These are phyloP conservation scores for Varecia variegata DNA, from an alignment of 2,797 vertebrate species.

Conservation along the genomic window DNA sequence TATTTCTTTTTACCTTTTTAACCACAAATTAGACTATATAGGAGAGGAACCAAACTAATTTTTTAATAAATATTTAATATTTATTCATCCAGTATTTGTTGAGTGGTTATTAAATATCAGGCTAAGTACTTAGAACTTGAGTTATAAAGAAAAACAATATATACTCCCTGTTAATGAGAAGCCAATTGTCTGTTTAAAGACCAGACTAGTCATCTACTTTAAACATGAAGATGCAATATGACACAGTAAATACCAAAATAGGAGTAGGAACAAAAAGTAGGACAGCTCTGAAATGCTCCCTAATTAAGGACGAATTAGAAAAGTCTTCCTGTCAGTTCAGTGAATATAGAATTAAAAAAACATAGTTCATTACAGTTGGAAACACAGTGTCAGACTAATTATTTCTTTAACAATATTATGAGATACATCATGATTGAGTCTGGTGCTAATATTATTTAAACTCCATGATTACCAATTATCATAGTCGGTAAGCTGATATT, in stretches of 20 bases:
- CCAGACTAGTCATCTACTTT: background rate
- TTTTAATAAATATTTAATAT: background rate
- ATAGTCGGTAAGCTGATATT: background rate
- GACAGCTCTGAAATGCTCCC: background rate
- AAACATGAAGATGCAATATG: background rate
- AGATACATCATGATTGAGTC: background rate
- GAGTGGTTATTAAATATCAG: background rate
- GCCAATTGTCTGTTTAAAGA: constrained; percentile 1
- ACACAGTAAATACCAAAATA: background rate
- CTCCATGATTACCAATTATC: background rate
- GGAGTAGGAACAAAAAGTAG: background rate
- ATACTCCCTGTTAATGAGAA: constrained; percentile 9
- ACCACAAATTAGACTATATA: background rate
- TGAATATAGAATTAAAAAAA: background rate
- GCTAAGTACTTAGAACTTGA: background rate
- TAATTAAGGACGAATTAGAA: background rate
- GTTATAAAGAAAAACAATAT: background rate
- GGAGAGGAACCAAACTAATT: background rate
- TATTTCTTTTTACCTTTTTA: background rate
- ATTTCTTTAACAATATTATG: background rate
- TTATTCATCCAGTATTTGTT: background rate
- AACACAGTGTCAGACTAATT: background rate
- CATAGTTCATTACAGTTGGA: background rate
- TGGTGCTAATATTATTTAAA: background rate
- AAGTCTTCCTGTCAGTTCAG: background rate